phyloP scores from a whole-genome alignment of 1,140 invertebrate genomes.

The Tigriopus japonicus region DNA sequence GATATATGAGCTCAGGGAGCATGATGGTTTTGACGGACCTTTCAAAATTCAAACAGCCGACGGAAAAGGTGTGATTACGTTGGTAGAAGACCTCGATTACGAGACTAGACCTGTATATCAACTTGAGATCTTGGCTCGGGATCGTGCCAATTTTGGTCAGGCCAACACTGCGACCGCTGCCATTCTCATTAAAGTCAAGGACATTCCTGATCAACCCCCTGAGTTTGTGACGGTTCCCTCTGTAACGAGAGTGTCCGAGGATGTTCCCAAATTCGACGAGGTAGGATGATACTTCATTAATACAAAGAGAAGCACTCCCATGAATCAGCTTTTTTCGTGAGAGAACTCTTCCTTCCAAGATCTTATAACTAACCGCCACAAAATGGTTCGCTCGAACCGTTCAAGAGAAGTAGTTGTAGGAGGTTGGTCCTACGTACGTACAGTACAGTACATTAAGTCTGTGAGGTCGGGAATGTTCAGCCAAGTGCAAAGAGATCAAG shows the following conservation, averaged over 20 bases:
- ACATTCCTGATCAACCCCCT: constrained; percentile 74
- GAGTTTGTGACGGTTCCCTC: constrained; percentile 69
- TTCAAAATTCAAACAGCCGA: constrained; percentile 65
- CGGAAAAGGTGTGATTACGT: constrained; percentile 62
- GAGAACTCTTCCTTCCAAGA: too few species aligned
- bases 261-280: constrained; percentile 52
- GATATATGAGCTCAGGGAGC: constrained; percentile 44
- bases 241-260: constrained; percentile 66
- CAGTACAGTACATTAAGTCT: too few species aligned
- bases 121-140: constrained; percentile 57
- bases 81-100: constrained; percentile 59
- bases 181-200: constrained; percentile 62
- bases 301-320: background rate
- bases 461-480: too few species aligned
- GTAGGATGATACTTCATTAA: constrained; percentile 26
- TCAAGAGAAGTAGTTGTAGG: too few species aligned
- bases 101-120: constrained; percentile 73
- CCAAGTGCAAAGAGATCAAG: too few species aligned
- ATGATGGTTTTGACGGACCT: constrained; percentile 49
- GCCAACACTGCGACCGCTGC: constrained; percentile 70
- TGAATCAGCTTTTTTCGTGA: too few species aligned
- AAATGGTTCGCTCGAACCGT: too few species aligned
- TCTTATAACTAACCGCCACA: too few species aligned
- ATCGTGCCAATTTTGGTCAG: constrained; percentile 55
- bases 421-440: too few species aligned